Conservation (phyloP, 2,797 vertebrate species). For the Okamejei kenojei region DNA sequence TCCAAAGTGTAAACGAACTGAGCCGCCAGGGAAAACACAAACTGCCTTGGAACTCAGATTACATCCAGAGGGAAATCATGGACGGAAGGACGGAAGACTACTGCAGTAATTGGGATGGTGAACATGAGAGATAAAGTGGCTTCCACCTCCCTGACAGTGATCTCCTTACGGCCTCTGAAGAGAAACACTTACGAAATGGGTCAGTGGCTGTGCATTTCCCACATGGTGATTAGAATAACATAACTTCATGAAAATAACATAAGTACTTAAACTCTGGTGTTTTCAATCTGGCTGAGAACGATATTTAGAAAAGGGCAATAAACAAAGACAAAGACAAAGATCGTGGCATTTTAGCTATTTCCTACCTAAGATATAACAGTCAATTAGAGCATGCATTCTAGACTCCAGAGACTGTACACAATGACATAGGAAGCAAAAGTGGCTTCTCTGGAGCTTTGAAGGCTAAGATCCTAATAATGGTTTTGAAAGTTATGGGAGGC, state of each 20-base stretch:
- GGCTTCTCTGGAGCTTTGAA: too few species aligned
- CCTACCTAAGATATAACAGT: neutral
- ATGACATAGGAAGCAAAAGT: neutral
- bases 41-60: conserved; percentile 29
- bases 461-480: too few species aligned
- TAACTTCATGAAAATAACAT: neutral
- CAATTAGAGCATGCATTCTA: neutral
- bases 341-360: neutral
- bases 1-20: conserved; percentile 10
- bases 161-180: neutral
- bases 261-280: neutral
- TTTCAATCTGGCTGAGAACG: neutral
- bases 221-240: neutral
- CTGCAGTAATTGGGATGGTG: conserved; percentile 12
- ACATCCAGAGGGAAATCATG: conserved; percentile 19
- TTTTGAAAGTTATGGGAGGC: too few species aligned
- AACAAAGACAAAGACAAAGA: neutral
- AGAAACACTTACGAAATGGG: conserved; percentile 15
- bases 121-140: conserved; percentile 13
- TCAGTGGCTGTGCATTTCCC: neutral
- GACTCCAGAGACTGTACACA: neutral
- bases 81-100: conserved; percentile 10
- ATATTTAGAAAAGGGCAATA: neutral
- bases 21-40: conserved; percentile 29
- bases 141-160: neutral